Evolutionary conservation across 2,888 invertebrate genomes (phyloP), one percentile per base, ranked within the genome.

Genomic region (Sabatieria punctata): DNA sequence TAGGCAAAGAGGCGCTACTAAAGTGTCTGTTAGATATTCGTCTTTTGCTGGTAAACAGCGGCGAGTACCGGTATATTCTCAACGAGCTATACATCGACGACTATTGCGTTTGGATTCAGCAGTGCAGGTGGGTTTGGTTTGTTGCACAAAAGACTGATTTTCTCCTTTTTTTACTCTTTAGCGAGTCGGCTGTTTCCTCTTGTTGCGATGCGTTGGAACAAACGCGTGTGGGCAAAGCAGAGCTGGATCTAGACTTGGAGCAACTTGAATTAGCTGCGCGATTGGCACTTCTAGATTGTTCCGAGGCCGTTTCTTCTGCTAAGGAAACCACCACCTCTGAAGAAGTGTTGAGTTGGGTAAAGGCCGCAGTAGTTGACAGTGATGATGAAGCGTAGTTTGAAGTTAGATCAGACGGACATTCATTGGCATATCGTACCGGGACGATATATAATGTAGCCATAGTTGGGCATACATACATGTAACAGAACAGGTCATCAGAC

Each of bases 1-100:
- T 26, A 73, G 74, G 74, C 15, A 68, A 64, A 57, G 76, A 74
- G 52, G 75, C 74, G 52, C 66, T 84, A 2, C 69, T 85, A 24
- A 80, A 80, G 68, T 78, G 78, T 61, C 67, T 85, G 47, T 75
- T 85, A 50, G 76, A 80, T 54, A 76, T 85, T 45, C 76, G 80
- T 53, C 68, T 73, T 48, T 68, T 80, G 57, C 79, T 85, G 57
- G 43, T 26, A 4, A 75, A 77, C 52, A 59, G 65, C n/a, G 69
- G 68, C 46, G 77, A 77, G 44, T 74, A 75, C 4, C 71, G 80
- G 41, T 85, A 85, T 59, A 74, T 88, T 50, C 69, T 86, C 22
- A 88, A 88, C 66, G 81, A 85, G 61, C 68, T 88, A 3, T 86
- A 84, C 60, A 78, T 88, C 45, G 80, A 78, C 55, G 85, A 88